Percentiles rank a stretch among this genome's conserved stretches.
Evolutionary conservation across 2,113 vertebrate species (phyloP).

Genomic region (Nannospalax galili): DNA sequence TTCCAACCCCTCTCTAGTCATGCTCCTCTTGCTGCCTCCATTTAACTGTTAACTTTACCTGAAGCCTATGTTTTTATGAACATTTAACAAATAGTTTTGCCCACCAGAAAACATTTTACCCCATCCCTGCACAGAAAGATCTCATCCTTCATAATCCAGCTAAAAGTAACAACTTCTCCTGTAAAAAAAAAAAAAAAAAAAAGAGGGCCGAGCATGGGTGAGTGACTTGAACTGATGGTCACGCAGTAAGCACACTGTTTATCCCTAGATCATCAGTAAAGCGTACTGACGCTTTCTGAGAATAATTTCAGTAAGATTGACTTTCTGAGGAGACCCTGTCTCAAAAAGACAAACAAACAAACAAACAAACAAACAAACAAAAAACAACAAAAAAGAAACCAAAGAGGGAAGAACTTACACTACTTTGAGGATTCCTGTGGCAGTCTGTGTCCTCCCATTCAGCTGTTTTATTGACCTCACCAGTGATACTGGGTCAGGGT

Average conservation of each 20-base stretch:
- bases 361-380: too few relatives aligned
- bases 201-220: too few relatives aligned
- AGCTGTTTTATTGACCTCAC: background rate
- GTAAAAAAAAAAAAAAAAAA: background rate
- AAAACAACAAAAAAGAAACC: too few relatives aligned
- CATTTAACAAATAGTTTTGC: background rate
- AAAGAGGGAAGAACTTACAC: slow-evolving; percentile 67
- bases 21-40: background rate
- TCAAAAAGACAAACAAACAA: too few relatives aligned
- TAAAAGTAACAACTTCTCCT: background rate
- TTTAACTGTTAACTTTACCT: background rate
- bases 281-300: background rate
- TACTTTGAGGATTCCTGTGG: slow-evolving; percentile 73
- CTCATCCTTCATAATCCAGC: background rate
- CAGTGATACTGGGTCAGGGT: rapidly evolving
- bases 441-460: background rate
- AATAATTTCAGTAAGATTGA: background rate
- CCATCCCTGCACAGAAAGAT: background rate
- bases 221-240: background rate
- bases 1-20: background rate
- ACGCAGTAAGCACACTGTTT: background rate
- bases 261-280: background rate
- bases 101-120: background rate
- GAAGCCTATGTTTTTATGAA: background rate
- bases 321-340: too few relatives aligned